Conservation (phyloP, 2,888 invertebrate genomes). For the Merodon equestris region DNA sequence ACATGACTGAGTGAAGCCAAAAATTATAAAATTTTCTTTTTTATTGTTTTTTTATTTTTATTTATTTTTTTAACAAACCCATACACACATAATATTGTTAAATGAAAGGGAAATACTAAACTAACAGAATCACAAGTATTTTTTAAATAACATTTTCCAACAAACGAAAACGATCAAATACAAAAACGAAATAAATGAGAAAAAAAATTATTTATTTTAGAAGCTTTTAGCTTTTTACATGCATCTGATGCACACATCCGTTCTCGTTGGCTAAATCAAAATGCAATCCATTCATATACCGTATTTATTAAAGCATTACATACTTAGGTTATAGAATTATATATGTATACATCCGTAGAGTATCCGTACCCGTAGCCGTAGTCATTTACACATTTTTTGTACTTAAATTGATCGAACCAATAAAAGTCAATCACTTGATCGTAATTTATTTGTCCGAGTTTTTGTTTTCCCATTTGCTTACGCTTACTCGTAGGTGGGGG, state of each 20-base stretch:
- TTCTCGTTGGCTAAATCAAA: constrained; percentile 1
- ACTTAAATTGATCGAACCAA: constrained; percentile 61
- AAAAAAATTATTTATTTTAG: constrained; percentile 62
- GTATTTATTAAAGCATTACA: constrained; percentile 55
- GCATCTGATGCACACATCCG: constrained; percentile 38
- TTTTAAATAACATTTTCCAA: constrained; percentile 43
- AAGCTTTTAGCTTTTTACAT: constrained; percentile 64
- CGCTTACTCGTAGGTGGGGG: too few relatives aligned
- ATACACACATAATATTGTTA: constrained; percentile 5
- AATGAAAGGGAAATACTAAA: constrained; percentile 8
- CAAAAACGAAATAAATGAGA: too few relatives aligned
- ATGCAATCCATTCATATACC: constrained; percentile 49
- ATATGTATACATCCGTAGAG: constrained; percentile 32
- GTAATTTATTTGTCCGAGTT: constrained; percentile 12
- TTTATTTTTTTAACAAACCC: constrained; percentile 14
- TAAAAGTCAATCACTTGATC: constrained; percentile 52
- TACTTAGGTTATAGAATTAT: constrained; percentile 40
- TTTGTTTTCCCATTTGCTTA: constrained; percentile 3
- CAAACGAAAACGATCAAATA: constrained; percentile 14
- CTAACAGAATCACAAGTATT: constrained; percentile 46
- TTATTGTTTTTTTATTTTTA: constrained; percentile 22
- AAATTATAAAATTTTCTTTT: constrained; percentile 36
- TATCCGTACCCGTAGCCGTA: constrained; percentile 40
- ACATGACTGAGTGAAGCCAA: constrained; percentile 65
- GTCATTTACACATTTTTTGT: constrained; percentile 68